phyloP scores from a whole-genome alignment of 2,888 invertebrate species.

The Athalia cordata region DNA sequence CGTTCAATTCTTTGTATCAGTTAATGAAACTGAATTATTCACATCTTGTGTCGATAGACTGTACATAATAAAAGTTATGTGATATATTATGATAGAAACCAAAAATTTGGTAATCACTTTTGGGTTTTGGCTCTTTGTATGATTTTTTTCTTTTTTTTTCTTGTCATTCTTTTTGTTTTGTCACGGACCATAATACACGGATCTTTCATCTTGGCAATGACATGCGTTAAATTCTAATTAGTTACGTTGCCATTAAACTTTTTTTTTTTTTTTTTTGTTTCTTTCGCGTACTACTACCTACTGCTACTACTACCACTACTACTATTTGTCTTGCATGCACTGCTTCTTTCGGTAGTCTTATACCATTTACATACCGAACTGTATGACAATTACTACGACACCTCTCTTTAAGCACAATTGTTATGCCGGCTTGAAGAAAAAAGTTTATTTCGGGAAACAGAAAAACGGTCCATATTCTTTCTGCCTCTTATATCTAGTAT shows the following conservation, averaged over 20 bases:
- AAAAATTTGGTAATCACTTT: conserved; percentile 34
- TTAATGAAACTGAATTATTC: neutral
- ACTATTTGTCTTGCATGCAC: conserved; percentile 72
- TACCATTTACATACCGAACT: conserved; percentile 10
- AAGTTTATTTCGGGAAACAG: too few species aligned
- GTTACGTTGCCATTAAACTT: conserved; percentile 11
- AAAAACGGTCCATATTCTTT: too few species aligned
- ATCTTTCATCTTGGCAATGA: conserved; percentile 28
- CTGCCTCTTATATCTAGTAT: too few species aligned
- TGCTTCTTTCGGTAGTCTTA: conserved; percentile 73
- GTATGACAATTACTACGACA: conserved; percentile 26
- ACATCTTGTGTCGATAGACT: neutral
- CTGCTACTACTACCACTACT: conserved; percentile 62
- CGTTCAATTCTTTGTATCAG: neutral
- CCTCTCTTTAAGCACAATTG: conserved; percentile 44
- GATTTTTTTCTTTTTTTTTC: conserved; percentile 16
- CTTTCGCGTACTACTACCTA: conserved; percentile 30
- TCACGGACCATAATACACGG: neutral
- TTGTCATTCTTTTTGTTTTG: neutral
- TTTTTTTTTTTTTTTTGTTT: neutral
- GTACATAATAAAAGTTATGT: conserved; percentile 21
- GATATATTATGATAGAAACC: conserved; percentile 13
- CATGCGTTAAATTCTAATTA: conserved; percentile 3
- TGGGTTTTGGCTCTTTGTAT: conserved; percentile 47
- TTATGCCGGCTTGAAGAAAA: too few species aligned